Conservation (phyloP, 1,140 invertebrate species). For the Lycorma delicatula region DNA sequence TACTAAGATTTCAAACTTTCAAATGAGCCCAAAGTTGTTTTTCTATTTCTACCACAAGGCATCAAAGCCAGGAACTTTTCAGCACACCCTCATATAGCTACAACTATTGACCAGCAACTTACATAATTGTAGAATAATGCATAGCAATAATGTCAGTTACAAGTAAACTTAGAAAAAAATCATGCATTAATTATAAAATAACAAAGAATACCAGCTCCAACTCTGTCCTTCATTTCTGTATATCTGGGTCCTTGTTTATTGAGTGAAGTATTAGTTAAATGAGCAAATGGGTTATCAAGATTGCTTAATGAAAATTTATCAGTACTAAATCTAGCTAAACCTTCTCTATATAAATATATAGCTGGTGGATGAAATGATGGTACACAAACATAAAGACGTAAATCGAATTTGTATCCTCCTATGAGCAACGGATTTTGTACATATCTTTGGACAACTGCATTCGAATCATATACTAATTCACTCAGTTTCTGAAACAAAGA, state of each 20-base stretch:
- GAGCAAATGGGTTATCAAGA: conserved; percentile 76
- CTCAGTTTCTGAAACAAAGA: conserved; percentile 54
- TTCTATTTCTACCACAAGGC: no score
- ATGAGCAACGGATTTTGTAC: conserved; percentile 78
- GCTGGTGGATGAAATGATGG: conserved; percentile 72
- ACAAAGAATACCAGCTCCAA: conserved; percentile 55
- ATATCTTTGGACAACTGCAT: conserved; percentile 68
- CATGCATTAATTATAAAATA: no score
- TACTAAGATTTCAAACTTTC: no score
- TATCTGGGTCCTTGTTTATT: conserved; percentile 74
- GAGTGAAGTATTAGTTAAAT: conserved; percentile 80
- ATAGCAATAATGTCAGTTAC: no score
- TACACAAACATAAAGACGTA: conserved; percentile 74
- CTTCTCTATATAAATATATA: conserved; percentile 74
- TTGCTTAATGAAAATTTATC: conserved; percentile 76
- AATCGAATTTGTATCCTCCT: conserved; percentile 80
- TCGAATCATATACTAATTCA: conserved; percentile 58
- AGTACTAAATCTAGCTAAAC: conserved; percentile 58
- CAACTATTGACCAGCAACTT: no score
- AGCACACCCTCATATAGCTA: no score
- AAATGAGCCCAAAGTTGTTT: no score
- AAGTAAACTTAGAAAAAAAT: no score
- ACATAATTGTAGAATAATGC: no score
- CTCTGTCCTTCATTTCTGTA: conserved; percentile 65
- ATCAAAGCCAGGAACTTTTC: no score